A percentile compares a stretch with the other conserved stretches of the same genome.
Conservation (phyloP, 2,888 invertebrate species). For the Acrocyrtus sp. region DNA sequence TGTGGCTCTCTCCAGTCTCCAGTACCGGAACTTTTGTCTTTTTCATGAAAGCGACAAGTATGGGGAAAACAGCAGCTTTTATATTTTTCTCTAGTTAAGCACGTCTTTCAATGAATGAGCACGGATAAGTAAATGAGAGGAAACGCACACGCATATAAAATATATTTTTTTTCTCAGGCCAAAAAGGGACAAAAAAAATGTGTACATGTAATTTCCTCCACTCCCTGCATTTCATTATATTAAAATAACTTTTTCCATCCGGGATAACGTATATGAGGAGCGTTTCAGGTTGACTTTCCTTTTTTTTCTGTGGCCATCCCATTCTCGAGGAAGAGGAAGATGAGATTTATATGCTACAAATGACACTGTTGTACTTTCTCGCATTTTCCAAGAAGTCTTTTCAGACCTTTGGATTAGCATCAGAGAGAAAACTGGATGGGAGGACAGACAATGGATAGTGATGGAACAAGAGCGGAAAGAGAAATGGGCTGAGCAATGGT, state of each 20-base stretch:
- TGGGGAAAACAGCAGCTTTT: not conserved
- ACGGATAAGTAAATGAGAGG: not conserved
- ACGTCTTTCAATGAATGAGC: no score
- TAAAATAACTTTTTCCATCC: no score
- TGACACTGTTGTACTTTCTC: not conserved
- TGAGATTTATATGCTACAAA: not conserved
- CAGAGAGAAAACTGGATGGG: not conserved
- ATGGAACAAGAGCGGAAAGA: constrained; percentile 44
- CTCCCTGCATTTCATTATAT: no score
- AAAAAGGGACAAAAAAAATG: not conserved
- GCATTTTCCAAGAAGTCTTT: not conserved
- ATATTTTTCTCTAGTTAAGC: no score
- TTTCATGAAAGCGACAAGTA: not conserved
- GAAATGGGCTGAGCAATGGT: constrained; percentile 26
- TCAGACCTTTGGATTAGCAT: not conserved
- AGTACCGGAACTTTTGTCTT: not conserved
- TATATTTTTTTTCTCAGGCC: no score
- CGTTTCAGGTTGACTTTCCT: no score
- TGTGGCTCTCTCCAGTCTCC: not conserved
- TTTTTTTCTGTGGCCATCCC: no score
- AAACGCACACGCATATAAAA: not conserved
- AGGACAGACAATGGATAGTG: not conserved
- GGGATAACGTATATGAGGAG: no score
- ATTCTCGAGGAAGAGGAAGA: not conserved
- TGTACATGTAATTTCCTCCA: no score